Base-by-base conservation (phyloP, 2,888 invertebrate species). In the Apamea monoglypha region DNA sequence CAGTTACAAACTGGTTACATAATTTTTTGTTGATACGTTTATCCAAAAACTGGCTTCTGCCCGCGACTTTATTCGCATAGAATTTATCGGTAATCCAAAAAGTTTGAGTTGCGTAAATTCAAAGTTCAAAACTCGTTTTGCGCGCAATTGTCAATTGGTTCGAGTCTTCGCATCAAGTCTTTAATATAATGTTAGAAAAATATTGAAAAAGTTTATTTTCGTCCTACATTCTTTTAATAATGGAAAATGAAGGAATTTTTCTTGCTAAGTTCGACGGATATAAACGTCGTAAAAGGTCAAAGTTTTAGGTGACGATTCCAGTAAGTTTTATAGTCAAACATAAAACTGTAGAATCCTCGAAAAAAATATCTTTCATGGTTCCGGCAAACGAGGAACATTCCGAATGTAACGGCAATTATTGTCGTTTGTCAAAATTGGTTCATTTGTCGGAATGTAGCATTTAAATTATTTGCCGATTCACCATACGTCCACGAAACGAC, bases 91-190 rank as follows among this genome's bases (percentile, higher is more conserved):
- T 53, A 74, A 64, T 36, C 4, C 29, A 68, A 76, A 72, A 68
- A 68, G 66, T 73, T 63, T 56, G 21, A 4, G 12, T 47, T 36
- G 40, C 40, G 50, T 47, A 61, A 70, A 50, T 77, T 73, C 32
- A 14, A 81, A 78, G 32, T 86, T 78, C 12, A 0, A 66, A 81
- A 80, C 63, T 82, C 59, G 40, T 83, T 78, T 74, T 63, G 29
- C 18, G 16, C 29, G 66, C 53, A 78, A 66, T 78, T 75, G 44
- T n/a, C 56, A 59, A 63, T 63, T 53, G 53, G 63, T 75, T 59
- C 29, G 36, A 72, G 29, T 64, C 3, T 21, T 64, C 36, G 44
- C 66, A 73, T 16, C 29, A 21, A 71, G 59, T 69, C 16, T 63
- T 56, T 18, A 2, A 10, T 18, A 0, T 5, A 4, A 3, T 50